Evolutionary conservation across 2,113 vertebrate species (phyloP).

Genomic region (Megaceryle torquata): DNA sequence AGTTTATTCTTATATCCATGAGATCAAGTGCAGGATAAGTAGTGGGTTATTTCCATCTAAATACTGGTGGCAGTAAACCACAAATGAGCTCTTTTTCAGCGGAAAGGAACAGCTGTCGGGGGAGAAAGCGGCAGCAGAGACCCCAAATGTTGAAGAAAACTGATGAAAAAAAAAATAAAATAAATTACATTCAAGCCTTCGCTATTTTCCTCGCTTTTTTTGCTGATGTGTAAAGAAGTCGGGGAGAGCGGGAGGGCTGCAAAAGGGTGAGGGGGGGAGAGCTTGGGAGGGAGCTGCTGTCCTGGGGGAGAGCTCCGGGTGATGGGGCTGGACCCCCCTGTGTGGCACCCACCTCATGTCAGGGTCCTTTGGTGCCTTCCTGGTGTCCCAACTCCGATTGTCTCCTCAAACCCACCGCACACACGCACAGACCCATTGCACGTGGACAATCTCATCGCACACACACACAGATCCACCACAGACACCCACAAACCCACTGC

Average conservation of each 20-base stretch:
- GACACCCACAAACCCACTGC: neutral
- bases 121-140: conserved; percentile 50
- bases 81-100: conserved; percentile 54
- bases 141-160: conserved; percentile 57
- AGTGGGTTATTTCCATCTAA: conserved; percentile 64
- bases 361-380: neutral
- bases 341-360: rapidly evolving
- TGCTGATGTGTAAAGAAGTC: conserved; percentile 33
- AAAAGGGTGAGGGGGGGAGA: neutral
- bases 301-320: neutral
- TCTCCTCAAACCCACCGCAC: neutral
- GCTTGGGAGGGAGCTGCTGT: neutral
- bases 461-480: neutral
- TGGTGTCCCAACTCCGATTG: rapidly evolving
- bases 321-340: neutral
- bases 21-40: conserved; percentile 46
- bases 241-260: neutral
- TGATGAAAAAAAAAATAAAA: conserved; percentile 27
- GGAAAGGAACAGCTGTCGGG: conserved; percentile 49
- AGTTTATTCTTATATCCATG: conserved; percentile 25
- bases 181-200: neutral
- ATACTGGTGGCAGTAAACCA: conserved; percentile 43
- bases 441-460: neutral
- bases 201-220: neutral
- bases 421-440: neutral